These are phyloP conservation scores for Stomatorhinus ivindoensis DNA, from an alignment of 2,113 vertebrate species.

Conservation along the genomic window DNA sequence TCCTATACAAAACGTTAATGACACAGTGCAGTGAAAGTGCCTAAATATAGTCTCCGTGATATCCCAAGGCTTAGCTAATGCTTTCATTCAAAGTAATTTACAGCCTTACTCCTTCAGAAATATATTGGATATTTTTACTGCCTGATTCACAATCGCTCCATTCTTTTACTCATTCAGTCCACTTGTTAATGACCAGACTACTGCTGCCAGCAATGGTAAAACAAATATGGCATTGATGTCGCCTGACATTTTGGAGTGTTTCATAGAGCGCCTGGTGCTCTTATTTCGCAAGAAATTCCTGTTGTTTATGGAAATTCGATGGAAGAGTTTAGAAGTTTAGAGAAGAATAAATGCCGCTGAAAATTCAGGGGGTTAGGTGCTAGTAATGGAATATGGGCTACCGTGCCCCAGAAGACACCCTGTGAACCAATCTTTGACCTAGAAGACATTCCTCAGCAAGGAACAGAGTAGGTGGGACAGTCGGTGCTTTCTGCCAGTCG, in stretches of 20 bases:
- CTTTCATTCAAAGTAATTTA: background rate
- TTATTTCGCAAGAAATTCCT: background rate
- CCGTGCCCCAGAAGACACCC: background rate
- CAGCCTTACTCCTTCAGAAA: background rate
- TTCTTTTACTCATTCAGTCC: background rate
- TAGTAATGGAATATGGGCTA: background rate
- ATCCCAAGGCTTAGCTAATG: background rate
- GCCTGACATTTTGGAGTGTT: background rate
- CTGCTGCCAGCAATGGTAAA: background rate
- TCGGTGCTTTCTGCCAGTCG: background rate
- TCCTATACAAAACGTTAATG: background rate
- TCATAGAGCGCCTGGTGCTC: background rate
- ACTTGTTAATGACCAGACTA: background rate
- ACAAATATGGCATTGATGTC: background rate
- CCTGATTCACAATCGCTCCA: background rate
- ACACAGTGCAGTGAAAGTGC: background rate
- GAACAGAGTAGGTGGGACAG: background rate
- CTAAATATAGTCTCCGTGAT: background rate
- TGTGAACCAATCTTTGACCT: background rate
- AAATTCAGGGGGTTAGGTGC: background rate
- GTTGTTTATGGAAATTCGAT: background rate
- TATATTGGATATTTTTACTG: background rate
- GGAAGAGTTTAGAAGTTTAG: background rate
- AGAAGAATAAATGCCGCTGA: background rate
- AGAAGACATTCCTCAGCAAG: background rate